Base-by-base conservation (phyloP, 2,888 invertebrate species). In the Neelides folsomi region DNA sequence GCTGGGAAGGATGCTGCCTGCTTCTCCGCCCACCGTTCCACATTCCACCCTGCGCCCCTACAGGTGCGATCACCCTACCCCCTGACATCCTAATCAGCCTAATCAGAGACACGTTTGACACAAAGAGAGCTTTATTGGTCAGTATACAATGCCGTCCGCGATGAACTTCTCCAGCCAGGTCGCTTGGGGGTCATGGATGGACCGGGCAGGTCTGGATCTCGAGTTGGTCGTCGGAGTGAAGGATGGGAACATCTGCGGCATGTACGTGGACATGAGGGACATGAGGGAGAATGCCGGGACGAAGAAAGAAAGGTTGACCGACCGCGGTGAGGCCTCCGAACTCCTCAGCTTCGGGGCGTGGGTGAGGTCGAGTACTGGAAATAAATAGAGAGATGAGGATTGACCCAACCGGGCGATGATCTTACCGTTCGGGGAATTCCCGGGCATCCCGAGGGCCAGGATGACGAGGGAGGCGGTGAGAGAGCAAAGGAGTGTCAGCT, bases 261-360 rank as follows among this genome's bases (percentile, higher is more conserved):
- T 53, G 13, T 55, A 42, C 38, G 58, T 56, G 15, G 54, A 53
- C 16, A 56, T 55, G 6, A 60, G 49, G 13, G 58, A 51, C 39
- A 60, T 56, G n/a, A 60, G 46, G 42, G 55, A 55, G 49, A 60
- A 58, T 35, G 60, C 60, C 8, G 60, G 60, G 39, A 60, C 57
- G 49, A 60, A 60, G 46, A 60, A 60, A 19, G 53, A 53, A 16
- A 60, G 51, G 35, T 60, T 60, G 10, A 60, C 55, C 18, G 58
- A 56, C 2, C 60, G 51, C 6, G 52, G 42, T 1, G 45, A 27
- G 10, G 37, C 51, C 13, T 51, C 47, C 19, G 50, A 42, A 27
- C 43, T 49, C 13, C 53, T 42, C 20, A 56, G n/a, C 10, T 43
- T 27, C 13, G 54, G 57, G 8, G 54, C 47, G 37, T 18, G 19